Percentiles rank a stretch among this genome's conserved stretches.
These are phyloP conservation scores for Odobenus rosmarus DNA, from an alignment of 2,113 vertebrate species.

Conservation along the genomic window DNA sequence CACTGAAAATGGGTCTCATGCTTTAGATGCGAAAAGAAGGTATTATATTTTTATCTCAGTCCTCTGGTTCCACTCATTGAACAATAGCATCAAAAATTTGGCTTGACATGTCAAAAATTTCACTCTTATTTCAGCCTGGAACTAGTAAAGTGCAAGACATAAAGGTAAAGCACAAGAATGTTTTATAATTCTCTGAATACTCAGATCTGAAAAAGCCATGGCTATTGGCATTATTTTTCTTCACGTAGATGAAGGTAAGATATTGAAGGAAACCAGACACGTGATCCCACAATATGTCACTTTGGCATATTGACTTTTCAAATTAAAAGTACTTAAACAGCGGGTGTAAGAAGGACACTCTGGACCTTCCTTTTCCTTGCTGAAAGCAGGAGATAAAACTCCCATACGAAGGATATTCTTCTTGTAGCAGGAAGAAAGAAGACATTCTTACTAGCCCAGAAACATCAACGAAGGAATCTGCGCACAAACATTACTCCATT, in stretches of 20 bases:
- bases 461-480: too few species aligned
- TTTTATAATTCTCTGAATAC: neutral
- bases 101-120: neutral
- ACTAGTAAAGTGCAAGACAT: neutral
- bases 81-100: constrained; percentile 24
- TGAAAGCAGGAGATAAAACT: neutral
- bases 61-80: neutral
- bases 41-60: constrained; percentile 43
- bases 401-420: neutral
- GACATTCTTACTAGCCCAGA: neutral
- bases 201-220: neutral
- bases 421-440: neutral
- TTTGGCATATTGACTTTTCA: neutral
- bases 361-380: neutral
- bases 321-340: neutral
- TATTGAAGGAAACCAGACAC: neutral
- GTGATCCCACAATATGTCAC: neutral
- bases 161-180: neutral
- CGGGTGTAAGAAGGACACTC: neutral
- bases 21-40: constrained; percentile 45
- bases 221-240: neutral
- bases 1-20: neutral
- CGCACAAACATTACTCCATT: neutral
- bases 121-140: constrained; percentile 29
- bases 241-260: neutral